A percentile compares a stretch with the other conserved stretches of the same genome.
Evolutionary conservation across 2,888 invertebrate genomes (phyloP).

Genomic region (Pheosia gnoma): DNA sequence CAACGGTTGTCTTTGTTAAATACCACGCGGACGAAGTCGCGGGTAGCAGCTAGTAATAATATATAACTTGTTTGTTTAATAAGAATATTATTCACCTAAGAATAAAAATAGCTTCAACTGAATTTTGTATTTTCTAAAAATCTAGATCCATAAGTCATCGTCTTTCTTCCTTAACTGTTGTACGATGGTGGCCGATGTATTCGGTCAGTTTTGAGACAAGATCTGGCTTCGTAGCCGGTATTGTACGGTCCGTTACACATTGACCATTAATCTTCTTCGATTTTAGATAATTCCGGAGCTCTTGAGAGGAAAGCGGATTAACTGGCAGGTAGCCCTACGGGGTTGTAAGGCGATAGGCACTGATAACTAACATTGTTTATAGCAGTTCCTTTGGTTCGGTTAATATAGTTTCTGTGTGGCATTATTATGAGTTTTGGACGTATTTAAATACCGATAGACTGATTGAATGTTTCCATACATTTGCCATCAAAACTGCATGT

Average conservation of each 20-base stretch:
- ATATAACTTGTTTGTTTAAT: too few species aligned
- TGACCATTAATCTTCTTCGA: slow-evolving; percentile 63
- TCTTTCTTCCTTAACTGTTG: slow-evolving; percentile 17
- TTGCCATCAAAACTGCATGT: too few species aligned
- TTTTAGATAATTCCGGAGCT: slow-evolving; percentile 57
- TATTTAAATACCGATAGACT: too few species aligned
- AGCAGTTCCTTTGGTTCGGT: slow-evolving; percentile 5
- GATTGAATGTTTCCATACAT: too few species aligned
- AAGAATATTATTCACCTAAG: too few species aligned
- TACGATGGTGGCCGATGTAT: slow-evolving; percentile 46
- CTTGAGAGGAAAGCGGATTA: slow-evolving; percentile 51
- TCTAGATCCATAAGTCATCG: not conserved
- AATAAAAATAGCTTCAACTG: too few species aligned
- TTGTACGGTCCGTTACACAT: slow-evolving; percentile 43
- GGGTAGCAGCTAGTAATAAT: too few species aligned
- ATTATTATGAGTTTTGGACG: too few species aligned
- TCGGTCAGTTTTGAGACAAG: slow-evolving; percentile 46
- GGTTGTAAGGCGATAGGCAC: slow-evolving; percentile 33
- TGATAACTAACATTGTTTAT: slow-evolving; percentile 41
- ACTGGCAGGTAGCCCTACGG: slow-evolving; percentile 28
- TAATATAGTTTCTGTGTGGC: too few species aligned
- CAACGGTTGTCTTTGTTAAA: too few species aligned
- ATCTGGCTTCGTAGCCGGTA: slow-evolving; percentile 30
- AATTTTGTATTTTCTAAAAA: not conserved
- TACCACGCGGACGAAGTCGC: too few species aligned